Evolutionary conservation across 2,797 vertebrate genomes (phyloP).

Genomic region (Diceros bicornis): DNA sequence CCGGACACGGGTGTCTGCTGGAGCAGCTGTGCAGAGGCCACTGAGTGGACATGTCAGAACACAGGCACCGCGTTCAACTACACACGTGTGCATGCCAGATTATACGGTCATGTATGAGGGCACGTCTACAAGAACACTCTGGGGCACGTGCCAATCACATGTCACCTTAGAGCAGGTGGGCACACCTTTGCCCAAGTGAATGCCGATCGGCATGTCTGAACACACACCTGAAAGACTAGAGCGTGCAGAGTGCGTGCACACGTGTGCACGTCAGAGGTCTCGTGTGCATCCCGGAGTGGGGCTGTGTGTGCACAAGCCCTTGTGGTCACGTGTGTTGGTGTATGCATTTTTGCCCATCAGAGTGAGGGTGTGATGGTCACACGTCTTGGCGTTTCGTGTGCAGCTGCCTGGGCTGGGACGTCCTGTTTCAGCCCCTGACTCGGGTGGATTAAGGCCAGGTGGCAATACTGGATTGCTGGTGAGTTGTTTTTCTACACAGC

Average conservation of each 20-base stretch:
- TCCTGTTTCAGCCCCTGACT: background rate
- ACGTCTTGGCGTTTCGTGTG: background rate
- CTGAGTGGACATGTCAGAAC: background rate
- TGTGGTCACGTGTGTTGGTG: rapidly evolving
- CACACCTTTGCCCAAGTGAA: background rate
- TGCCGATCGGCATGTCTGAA: background rate
- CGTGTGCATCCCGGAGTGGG: background rate
- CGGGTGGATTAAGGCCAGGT: background rate
- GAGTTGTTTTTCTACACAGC: constrained; percentile 32
- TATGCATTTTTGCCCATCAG: rapidly evolving
- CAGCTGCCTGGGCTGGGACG: background rate
- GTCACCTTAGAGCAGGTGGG: too few species aligned
- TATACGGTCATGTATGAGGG: rapidly evolving
- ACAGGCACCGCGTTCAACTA: rapidly evolving
- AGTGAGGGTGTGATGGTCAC: background rate
- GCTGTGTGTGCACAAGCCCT: background rate
- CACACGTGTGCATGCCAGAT: background rate
- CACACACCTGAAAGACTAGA: rapidly evolving
- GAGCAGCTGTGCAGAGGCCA: background rate
- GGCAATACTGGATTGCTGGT: background rate
- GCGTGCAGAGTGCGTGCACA: background rate
- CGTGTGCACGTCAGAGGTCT: background rate
- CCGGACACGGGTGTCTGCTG: rapidly evolving
- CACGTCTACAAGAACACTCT: too few species aligned
- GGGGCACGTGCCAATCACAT: rapidly evolving